Percentiles rank a stretch among this genome's conserved stretches.
Evolutionary conservation across 2,888 invertebrate species (phyloP).

Genomic region (Nineta flava): DNA sequence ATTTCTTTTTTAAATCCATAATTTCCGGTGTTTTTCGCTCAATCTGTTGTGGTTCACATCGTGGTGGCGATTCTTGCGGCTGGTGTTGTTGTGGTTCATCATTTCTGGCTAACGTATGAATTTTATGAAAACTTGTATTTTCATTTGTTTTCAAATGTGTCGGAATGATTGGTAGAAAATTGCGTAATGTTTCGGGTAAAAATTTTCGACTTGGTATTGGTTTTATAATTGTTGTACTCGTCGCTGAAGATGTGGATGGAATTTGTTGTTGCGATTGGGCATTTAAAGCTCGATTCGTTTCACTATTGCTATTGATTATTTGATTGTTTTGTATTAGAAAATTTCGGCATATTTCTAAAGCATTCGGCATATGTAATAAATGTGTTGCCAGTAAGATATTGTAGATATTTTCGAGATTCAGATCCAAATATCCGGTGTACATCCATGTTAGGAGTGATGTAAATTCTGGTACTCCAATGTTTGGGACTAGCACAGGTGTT

Average conservation of each 20-base stretch:
- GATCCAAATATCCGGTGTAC: slow-evolving; percentile 56
- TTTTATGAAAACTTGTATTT: slow-evolving; percentile 22
- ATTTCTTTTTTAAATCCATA: background rate
- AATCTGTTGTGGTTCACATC: background rate
- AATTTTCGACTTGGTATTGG: slow-evolving; percentile 36
- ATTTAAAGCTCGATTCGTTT: slow-evolving; percentile 4
- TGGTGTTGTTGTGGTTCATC: slow-evolving; percentile 3
- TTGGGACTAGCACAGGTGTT: slow-evolving; percentile 32
- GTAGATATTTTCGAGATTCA: slow-evolving; percentile 54
- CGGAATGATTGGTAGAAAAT: slow-evolving; percentile 16
- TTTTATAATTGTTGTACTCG: slow-evolving; percentile 28
- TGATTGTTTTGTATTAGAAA: slow-evolving; percentile 38
- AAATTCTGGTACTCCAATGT: slow-evolving; percentile 43
- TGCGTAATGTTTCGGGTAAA: slow-evolving; percentile 19
- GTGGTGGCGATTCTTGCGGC: background rate
- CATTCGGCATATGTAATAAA: slow-evolving; percentile 56
- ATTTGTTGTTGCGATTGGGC: slow-evolving; percentile 4
- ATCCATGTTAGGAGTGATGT: slow-evolving; percentile 54
- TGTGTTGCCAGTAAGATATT: slow-evolving; percentile 54
- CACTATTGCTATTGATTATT: slow-evolving; percentile 10
- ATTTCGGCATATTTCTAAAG: slow-evolving; percentile 48
- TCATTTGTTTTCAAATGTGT: slow-evolving; percentile 16
- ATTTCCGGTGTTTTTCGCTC: slow-evolving; percentile 8
- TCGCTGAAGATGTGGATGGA: slow-evolving; percentile 10
- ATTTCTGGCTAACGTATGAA: slow-evolving; percentile 5